Base-by-base conservation (phyloP, 1,140 invertebrate species). In the Drosophila funebris region DNA sequence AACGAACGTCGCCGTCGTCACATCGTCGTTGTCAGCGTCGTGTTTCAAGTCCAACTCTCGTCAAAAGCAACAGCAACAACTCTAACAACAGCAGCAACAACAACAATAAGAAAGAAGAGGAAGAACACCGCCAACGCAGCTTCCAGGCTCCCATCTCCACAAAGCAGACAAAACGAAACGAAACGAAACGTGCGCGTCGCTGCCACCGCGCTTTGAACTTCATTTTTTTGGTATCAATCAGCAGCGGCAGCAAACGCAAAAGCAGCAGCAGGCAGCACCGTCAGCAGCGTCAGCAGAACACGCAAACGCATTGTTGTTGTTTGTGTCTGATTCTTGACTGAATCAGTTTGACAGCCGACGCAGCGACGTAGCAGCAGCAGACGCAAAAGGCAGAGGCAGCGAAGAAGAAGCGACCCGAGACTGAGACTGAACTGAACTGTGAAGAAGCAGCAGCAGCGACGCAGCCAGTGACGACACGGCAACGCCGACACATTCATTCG, bases 171-270 rank as follows among this genome's bases (percentile, higher is more conserved):
- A 54, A 76, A 76, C 76, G 52, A 70, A 63, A 71, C 48, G 60
- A 70, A 68, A 74, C 64, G 67, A 78, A 78, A 76, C 76, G 72
- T 75, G 56, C 69, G 69, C 76, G 74, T 81, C 78, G 78, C 69
- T 69, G 75, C 75, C 69, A 62, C 63, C 71, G 69, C 63, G 79
- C 71, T 78, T 81, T 85, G 81, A 82, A 83, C 73, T 87, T 87
- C 78, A 85, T 85, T 85, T 82, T 88, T 89, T 89, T 88, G 72
- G 84, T 88, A 89, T 88, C 84, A 79, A 89, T 88, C 83, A 83
- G 84, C 36, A 64, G 44, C 54, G 37, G 31, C 63, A 57, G 69
- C 54, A 44, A 22, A 37, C 29, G 63, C 22, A 57, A 52, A 27
- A 68, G 66, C 62, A 46, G 74, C 14, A 60, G 63, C 56, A n/a